These are phyloP conservation scores for Drosophila neotestacea DNA, from an alignment of 2,888 invertebrate species.

Conservation along the genomic window DNA sequence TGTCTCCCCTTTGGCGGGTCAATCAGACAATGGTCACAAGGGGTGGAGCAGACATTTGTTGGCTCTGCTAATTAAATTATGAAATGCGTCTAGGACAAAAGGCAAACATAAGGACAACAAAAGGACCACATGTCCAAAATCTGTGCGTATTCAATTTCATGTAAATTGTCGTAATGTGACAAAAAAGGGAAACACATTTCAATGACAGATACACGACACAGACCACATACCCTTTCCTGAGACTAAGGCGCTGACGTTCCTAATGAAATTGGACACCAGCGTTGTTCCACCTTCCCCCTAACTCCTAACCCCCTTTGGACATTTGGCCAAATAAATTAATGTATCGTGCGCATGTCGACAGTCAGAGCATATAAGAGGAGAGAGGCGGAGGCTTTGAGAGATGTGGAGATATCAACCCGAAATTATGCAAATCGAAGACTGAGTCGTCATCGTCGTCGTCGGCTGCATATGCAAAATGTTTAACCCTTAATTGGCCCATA, in stretches of 20 bases:
- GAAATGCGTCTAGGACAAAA: conserved; percentile 44
- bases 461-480: conserved; percentile 70
- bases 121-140: conserved; percentile 73
- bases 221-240: conserved; percentile 6
- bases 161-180: conserved; percentile 81
- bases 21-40: not conserved
- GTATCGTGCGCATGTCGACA: conserved; percentile 61
- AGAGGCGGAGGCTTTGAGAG: not conserved
- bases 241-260: conserved; percentile 57
- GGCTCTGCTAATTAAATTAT: conserved; percentile 77
- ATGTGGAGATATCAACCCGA: conserved; percentile 52
- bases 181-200: conserved; percentile 81
- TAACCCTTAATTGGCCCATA: conserved; percentile 83
- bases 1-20: conserved; percentile 39
- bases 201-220: conserved; percentile 79
- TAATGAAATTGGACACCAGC: conserved; percentile 82
- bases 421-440: conserved; percentile 77
- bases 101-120: conserved; percentile 41
- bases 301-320: conserved; percentile 14
- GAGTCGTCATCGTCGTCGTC: conserved; percentile 54
- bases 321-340: conserved; percentile 76
- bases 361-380: not conserved
- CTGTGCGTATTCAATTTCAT: conserved; percentile 74
- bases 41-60: conserved; percentile 33
- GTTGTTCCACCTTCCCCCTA: conserved; percentile 27